Evolutionary conservation across 2,113 vertebrate genomes (phyloP).

Genomic region (Oostethus manadensis): DNA sequence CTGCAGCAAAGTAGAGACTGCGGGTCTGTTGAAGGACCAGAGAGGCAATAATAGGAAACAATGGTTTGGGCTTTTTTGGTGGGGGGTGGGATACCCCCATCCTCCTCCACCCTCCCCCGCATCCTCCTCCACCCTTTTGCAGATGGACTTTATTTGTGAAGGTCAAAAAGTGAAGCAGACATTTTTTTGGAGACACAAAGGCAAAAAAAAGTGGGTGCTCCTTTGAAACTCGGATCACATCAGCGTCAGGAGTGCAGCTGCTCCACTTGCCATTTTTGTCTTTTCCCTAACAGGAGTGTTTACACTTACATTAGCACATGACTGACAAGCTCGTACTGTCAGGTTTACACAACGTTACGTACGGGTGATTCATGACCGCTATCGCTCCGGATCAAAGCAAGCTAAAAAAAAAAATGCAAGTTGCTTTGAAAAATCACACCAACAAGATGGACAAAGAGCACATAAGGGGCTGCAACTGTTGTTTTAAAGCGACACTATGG

Average conservation of each 20-base stretch:
- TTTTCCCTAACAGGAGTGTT: not conserved
- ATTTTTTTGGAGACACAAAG: conserved; percentile 54
- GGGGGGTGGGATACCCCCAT: not conserved
- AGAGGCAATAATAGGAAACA: conserved; percentile 28
- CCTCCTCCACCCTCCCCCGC: conserved; percentile 21
- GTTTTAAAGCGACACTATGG: no score
- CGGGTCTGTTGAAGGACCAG: conserved; percentile 11
- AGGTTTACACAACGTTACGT: conserved; percentile 17
- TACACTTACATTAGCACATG: conserved; percentile 16
- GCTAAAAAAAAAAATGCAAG: not conserved
- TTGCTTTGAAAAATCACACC: no score
- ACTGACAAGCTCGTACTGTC: conserved; percentile 24
- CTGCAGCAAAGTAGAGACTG: not conserved
- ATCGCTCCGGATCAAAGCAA: not conserved
- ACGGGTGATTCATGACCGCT: not conserved
- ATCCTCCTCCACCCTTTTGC: conserved; percentile 49
- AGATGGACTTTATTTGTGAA: conserved; percentile 67
- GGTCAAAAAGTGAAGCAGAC: conserved; percentile 64
- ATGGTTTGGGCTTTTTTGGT: conserved; percentile 13
- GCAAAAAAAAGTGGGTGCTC: conserved; percentile 19
- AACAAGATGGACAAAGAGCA: no score
- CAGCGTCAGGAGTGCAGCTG: conserved; percentile 45
- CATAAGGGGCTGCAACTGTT: no score
- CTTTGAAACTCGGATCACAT: conserved; percentile 68
- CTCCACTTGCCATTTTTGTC: conserved; percentile 23